Evolutionary conservation across 2,797 vertebrate species (phyloP), one percentile per base, ranked within the genome.

Genomic region (Sandelia bainsii): DNA sequence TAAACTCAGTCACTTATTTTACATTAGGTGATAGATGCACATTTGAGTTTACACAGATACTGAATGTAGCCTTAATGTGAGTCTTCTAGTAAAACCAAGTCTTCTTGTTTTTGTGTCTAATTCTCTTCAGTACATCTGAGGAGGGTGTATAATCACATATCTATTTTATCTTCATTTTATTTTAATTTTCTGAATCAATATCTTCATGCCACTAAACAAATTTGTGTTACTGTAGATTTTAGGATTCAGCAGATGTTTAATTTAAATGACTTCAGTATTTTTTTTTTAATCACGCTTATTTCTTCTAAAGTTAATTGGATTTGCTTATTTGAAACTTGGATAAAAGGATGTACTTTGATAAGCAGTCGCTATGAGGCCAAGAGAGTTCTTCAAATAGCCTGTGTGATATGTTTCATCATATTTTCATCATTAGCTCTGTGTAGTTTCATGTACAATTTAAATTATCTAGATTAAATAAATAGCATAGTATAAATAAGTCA

Each of bases 311-410:
- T 61, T 46, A 68, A 78, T 73, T 65, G 39, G 54, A 66, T 58
- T 62, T 46, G 54, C 65, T 76, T 66, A 52, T 59, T 73, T 72
- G 23, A 75, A 74, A 61, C 6, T 67, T 71, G 53, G 73, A 86
- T 82, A 14, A 79, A 72, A 73, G 54, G 14, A 9, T 71, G 61
- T 8, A 34, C 53, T 67, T 59, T 53, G 23, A 44, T 60, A 46
- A 67, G 56, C 44, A 62, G 62, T 61, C 6, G 29, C 67, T 60
- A 32, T 2, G 69, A 86, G 76, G 56, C 70, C 68, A 79, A 74
- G 69, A 71, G 60, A 80, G 75, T 80, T 83, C 34, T 82, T 82
- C 32, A 64, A 46, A 53, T 60, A 77, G 69, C 61, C 52, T 32
- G n/a, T 27, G 69, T 62, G 64, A 77, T 34, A 11, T 6, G 45